Evolutionary conservation across 2,113 vertebrate genomes (phyloP), one percentile per base, ranked within the genome.

Genomic region (Pandion haliaetus): DNA sequence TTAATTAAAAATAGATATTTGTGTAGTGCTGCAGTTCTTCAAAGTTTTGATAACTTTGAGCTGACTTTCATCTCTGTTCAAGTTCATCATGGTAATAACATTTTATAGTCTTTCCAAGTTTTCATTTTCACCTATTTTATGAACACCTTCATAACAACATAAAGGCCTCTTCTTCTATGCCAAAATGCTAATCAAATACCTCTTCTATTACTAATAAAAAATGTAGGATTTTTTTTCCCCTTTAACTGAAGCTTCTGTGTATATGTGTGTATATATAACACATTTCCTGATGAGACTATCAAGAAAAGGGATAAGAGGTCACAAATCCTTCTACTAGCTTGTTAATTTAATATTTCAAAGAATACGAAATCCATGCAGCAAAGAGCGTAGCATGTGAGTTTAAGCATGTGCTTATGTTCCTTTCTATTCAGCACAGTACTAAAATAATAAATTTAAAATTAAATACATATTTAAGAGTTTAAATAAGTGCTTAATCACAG

Each of bases 41-140:
- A 57, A 66, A 72, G 16, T 94, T 94, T 92, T 86, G 15, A 26
- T 95, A 91, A 96, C 95, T 95, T 97, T 93, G 71, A 93, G 55
- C 12, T 95, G 88, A 97, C 94, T 95, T 97, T 95, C 69, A 72
- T 65, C 57, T 79, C 49, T 45, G 9, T 76, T 85, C 70, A 62
- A 49, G 69, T 95, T 97, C 83, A 58, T 84, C 44, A n/a, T 31
- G 29, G 78, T 82, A 87, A 87, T 96, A 95, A 93, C 18, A 47
- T 82, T 97, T 95, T 95, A 94, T 73, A 85, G 73, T 62, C 77
- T 49, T 89, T 84, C 54, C 32, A 80, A 85, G 81, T 85, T 96
- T 96, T 94, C 57, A 91, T 85, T 91, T 96, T 94, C 52, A 70
- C 45, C 69, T 91, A 12, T 91, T 97, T 96, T 96, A 96, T 93